Evolutionary conservation across 2,797 vertebrate genomes (phyloP), one percentile per base, ranked within the genome.

Genomic region (Onychomys arenicola): DNA sequence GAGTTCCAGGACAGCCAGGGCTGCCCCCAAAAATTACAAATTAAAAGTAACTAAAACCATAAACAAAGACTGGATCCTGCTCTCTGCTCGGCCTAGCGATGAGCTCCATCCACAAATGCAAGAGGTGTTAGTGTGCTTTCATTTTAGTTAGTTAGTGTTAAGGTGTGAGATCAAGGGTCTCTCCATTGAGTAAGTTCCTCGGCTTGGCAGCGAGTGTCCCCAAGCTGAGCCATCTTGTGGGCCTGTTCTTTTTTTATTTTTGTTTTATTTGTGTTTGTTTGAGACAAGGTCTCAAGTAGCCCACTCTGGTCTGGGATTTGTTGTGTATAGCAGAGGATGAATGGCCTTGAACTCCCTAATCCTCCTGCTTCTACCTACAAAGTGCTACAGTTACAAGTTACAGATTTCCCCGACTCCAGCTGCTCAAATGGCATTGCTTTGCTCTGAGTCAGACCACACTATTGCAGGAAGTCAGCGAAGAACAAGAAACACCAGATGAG

Each of bases 1-100:
- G 49, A 49, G 49, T 52, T 52, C 49, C 11, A 52, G 49, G 49
- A 52, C 49, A 52, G 49, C 49, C 49, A 52, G 49, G 49, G 49
- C 49, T 52, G 49, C 49, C 49, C 49, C 49, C 49, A 52, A 46
- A 63, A 90, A 82, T 71, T 84, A 84, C 76, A 89, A 90, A 84
- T 67, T 94, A 52, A 75, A 89, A 93, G 32, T 73, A 40, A 43
- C n/a, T 80, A 12, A 92, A 92, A 89, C 76, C 89, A 73, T 96
- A 94, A 97, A 69, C 37, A 40, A 69, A 96, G 95, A 94, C 67
- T 96, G 89, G 83, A 85, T 80, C 75, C 97, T 91, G 94, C 91
- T 96, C 89, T 95, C 91, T 95, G 90, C 90, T 97, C 78, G 82
- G 57, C 91, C 94, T 93, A 67, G 90, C 82, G 75, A 43, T 94